Percentiles rank a stretch among this genome's conserved stretches.
These are phyloP conservation scores for Chiroxiphia lanceolata DNA, from an alignment of 2,797 vertebrate genomes.

Conservation along the genomic window DNA sequence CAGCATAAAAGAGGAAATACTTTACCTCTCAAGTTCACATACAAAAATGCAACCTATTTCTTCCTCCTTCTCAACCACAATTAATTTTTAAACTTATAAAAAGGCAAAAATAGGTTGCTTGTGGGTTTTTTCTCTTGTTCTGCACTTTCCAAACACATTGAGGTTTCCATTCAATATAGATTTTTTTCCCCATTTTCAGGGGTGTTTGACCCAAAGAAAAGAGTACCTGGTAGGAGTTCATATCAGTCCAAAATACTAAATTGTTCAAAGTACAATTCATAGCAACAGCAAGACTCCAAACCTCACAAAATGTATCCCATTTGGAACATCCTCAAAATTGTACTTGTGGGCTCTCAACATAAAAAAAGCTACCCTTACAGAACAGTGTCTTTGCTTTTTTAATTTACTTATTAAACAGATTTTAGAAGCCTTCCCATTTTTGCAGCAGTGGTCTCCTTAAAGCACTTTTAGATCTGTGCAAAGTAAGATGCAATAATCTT, in stretches of 20 bases:
- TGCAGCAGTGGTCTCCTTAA: conserved; percentile 37
- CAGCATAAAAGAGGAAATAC: conserved; percentile 14
- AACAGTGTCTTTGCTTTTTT: neutral
- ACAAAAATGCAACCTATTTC: conserved; percentile 41
- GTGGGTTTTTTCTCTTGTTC: neutral
- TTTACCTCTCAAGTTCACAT: neutral
- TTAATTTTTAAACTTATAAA: conserved; percentile 38
- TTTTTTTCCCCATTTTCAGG: conserved; percentile 34
- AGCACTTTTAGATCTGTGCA: conserved; percentile 40
- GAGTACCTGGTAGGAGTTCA: conserved; percentile 44
- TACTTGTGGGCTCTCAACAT: conserved; percentile 4
- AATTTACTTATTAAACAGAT: conserved; percentile 16
- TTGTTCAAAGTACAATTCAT: conserved; percentile 58
- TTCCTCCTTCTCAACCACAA: conserved; percentile 26
- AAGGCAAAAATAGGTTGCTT: conserved; percentile 36
- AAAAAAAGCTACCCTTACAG: conserved; percentile 21
- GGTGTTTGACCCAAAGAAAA: conserved; percentile 54
- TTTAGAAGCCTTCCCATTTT: conserved; percentile 44
- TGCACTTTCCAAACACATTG: conserved; percentile 33
- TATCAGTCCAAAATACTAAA: conserved; percentile 50
- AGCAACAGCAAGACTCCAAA: conserved; percentile 54
- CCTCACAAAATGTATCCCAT: conserved; percentile 46
- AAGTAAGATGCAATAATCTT: conserved; percentile 28
- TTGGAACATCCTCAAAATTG: conserved; percentile 31
- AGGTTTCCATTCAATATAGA: conserved; percentile 29